Evolutionary conservation across 2,888 invertebrate species (phyloP).

Genomic region (Xanthia togata): DNA sequence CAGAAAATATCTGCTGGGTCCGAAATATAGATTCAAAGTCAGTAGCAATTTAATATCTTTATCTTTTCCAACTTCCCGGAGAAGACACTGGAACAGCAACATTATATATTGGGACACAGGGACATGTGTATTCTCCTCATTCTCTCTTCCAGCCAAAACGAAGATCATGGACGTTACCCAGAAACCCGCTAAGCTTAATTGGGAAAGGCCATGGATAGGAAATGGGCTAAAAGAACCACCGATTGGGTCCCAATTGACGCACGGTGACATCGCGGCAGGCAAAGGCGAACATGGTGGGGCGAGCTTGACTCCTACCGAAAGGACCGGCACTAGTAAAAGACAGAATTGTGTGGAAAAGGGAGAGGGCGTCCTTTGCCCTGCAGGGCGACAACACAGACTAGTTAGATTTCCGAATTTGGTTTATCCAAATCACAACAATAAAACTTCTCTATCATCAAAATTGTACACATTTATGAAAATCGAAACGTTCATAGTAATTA

Average conservation of each 20-base stretch:
- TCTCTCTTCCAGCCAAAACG: not conserved
- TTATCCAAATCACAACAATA: not conserved
- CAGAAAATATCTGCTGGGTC: not conserved
- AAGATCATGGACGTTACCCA: too few species aligned
- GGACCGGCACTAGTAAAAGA: too few species aligned
- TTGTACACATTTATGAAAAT: not conserved
- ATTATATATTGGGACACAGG: too few species aligned
- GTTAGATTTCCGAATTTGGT: not conserved
- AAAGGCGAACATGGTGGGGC: too few species aligned
- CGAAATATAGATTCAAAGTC: not conserved
- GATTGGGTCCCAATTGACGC: too few species aligned
- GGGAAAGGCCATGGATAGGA: too few species aligned
- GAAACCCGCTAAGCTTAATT: too few species aligned
- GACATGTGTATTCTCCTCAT: not conserved
- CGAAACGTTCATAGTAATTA: slow-evolving; percentile 26
- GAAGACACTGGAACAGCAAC: not conserved
- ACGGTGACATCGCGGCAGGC: too few species aligned
- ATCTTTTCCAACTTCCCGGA: not conserved
- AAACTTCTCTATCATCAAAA: not conserved
- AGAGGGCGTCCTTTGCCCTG: not conserved
- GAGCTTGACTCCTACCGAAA: too few species aligned
- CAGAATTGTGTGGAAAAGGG: too few species aligned
- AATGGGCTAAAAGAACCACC: too few species aligned
- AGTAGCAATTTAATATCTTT: not conserved
- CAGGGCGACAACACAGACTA: not conserved